Evolutionary conservation across 2,888 invertebrate genomes (phyloP).

Genomic region (Campoplex capitator): DNA sequence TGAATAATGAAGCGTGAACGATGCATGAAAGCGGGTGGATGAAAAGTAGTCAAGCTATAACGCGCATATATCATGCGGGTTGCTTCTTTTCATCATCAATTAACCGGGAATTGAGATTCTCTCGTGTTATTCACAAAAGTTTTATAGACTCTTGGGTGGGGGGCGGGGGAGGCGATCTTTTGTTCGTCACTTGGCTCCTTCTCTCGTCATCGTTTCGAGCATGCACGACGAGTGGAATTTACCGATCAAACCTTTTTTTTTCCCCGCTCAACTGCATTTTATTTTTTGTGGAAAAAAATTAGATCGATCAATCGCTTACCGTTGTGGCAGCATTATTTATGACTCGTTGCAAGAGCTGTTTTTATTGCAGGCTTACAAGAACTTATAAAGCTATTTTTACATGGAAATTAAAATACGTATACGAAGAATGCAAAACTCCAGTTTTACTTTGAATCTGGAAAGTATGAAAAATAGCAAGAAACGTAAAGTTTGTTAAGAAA

Average conservation of each 20-base stretch:
- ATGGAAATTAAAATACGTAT: background rate
- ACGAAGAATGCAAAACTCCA: background rate
- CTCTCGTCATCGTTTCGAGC: constrained; percentile 18
- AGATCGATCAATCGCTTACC: background rate
- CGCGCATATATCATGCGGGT: constrained; percentile 63
- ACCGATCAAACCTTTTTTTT: constrained; percentile 35
- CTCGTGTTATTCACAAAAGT: constrained; percentile 55
- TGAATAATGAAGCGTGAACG: constrained; percentile 67
- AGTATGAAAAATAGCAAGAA: background rate
- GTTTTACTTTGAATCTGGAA: background rate
- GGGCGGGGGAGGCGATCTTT: constrained; percentile 16
- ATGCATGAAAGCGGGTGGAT: constrained; percentile 65
- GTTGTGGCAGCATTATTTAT: background rate
- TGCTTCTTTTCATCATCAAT: constrained; percentile 68
- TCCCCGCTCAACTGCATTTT: background rate
- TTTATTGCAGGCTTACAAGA: background rate
- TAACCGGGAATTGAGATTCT: constrained; percentile 69
- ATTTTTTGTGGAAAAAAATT: background rate
- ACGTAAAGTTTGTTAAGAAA: background rate
- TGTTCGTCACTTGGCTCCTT: constrained; percentile 54
- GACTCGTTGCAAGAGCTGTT: background rate
- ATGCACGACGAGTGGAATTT: constrained; percentile 5
- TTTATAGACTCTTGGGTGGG: constrained; percentile 38
- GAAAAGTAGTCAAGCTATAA: constrained; percentile 62
- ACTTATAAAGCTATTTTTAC: background rate